These are phyloP conservation scores for Chymomyza fuscimana DNA, from an alignment of 2,888 invertebrate genomes.

Conservation along the genomic window DNA sequence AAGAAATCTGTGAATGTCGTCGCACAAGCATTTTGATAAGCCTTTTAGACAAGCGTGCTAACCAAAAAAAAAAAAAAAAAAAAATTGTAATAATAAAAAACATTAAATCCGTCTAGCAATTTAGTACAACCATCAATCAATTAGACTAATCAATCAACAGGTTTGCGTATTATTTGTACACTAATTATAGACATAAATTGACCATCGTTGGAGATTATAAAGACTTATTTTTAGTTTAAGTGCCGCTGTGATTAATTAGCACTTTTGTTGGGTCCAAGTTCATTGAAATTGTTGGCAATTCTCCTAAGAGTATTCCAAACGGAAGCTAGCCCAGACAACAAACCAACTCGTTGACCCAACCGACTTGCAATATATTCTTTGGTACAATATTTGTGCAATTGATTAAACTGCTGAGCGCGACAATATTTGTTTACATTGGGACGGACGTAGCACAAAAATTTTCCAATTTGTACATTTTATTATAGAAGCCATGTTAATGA, in stretches of 20 bases:
- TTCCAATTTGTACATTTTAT: constrained; percentile 63
- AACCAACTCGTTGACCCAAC: background rate
- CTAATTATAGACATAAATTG: constrained; percentile 26
- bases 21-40: background rate
- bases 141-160: constrained; percentile 36
- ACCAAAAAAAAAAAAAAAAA: background rate
- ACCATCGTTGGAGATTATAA: background rate
- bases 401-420: constrained; percentile 41
- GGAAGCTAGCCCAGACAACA: constrained; percentile 27
- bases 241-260: background rate
- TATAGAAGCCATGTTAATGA: constrained; percentile 57
- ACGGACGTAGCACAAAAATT: constrained; percentile 36
- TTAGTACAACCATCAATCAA: constrained; percentile 13
- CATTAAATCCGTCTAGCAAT: background rate
- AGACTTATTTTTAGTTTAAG: background rate
- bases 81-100: background rate
- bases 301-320: background rate
- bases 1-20: background rate
- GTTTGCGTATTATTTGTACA: constrained; percentile 27
- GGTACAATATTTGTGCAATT: constrained; percentile 61
- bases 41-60: background rate
- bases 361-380: background rate
- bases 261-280: background rate
- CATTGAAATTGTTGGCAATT: too few species aligned
- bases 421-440: constrained; percentile 23